phyloP scores from a whole-genome alignment of 1,140 invertebrate genomes.

The Anastrepha ludens region DNA sequence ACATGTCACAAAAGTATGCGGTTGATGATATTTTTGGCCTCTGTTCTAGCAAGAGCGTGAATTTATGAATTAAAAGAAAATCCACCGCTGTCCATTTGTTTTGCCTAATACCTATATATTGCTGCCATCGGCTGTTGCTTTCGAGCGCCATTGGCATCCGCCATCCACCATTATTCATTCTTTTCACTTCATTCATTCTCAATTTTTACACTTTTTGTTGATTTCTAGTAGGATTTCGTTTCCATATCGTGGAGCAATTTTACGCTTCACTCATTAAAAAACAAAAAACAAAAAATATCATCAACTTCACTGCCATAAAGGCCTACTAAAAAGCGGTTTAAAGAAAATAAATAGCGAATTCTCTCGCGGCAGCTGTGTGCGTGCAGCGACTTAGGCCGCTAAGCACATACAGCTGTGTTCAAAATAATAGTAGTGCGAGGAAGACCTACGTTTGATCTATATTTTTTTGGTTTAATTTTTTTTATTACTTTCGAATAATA shows the following conservation, averaged over 20 bases:
- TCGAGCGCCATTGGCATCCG: neutral
- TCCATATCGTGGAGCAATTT: neutral
- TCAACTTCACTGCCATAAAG: neutral
- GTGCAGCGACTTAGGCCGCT: neutral
- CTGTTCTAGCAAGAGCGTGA: too few relatives aligned
- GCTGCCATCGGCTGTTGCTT: neutral
- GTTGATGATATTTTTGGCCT: too few relatives aligned
- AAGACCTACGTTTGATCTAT: too few relatives aligned
- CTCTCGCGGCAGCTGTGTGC: neutral
- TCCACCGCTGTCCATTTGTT: neutral
- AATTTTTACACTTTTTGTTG: conserved; percentile 23
- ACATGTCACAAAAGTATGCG: too few relatives aligned
- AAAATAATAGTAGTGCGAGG: too few relatives aligned
- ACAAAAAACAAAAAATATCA: neutral
- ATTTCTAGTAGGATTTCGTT: neutral
- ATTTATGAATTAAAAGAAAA: too few relatives aligned
- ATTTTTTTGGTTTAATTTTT: neutral
- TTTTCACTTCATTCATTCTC: conserved; percentile 16
- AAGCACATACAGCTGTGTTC: neutral
- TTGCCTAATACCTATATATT: neutral
- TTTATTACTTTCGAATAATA: too few relatives aligned
- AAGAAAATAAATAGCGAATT: neutral
- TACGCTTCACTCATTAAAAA: conserved; percentile 21
- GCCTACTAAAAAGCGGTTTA: too few relatives aligned
- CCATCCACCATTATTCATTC: neutral